Conservation (phyloP, 2,888 invertebrate species). For the Lycocerus yunnanus region DNA sequence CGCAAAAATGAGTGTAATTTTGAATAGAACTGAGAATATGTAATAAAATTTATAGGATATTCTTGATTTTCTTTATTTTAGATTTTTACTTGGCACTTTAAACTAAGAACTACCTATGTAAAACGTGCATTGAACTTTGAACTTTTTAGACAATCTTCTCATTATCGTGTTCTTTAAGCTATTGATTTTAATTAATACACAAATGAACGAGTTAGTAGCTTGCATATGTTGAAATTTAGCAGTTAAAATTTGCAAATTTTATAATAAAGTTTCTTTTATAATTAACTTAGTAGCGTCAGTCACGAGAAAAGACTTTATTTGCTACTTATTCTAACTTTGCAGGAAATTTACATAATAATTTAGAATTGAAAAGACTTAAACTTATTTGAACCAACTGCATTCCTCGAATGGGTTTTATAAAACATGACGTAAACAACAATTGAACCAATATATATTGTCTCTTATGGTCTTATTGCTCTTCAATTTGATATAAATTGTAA, state of each 20-base stretch:
- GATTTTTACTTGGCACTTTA: neutral
- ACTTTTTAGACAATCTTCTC: neutral
- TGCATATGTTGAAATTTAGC: no score
- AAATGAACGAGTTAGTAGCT: no score
- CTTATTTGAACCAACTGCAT: neutral
- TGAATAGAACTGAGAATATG: neutral
- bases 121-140: neutral
- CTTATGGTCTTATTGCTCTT: constrained; percentile 38
- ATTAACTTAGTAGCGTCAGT: no score
- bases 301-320: no score
- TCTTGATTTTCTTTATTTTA: neutral
- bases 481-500: constrained; percentile 42
- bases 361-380: neutral
- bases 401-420: neutral
- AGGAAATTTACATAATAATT: neutral
- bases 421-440: constrained; percentile 36
- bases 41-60: neutral
- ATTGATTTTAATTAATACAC: neutral
- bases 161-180: neutral
- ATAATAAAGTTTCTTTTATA: no score
- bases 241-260: no score
- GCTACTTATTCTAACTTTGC: no score
- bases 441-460: constrained; percentile 28
- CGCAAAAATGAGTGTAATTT: neutral
- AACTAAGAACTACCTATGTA: neutral